Conservation (phyloP, 1,140 invertebrate species). For the Hyposmocoma kahamanoa region DNA sequence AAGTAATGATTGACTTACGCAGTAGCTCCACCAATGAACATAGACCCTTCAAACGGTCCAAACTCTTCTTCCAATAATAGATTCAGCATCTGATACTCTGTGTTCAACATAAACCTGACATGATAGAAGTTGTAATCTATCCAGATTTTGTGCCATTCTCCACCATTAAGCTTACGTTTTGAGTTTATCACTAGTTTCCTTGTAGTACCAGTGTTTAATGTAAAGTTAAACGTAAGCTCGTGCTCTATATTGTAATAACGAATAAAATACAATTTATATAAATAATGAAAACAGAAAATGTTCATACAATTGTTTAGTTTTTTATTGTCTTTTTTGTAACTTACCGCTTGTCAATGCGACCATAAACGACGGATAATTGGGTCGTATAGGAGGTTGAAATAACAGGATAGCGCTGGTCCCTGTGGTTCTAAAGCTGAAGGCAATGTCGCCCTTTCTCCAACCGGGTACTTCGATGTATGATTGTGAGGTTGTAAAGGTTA, state of each 20-base stretch:
- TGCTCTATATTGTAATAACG: too few species aligned
- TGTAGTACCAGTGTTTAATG: conserved; percentile 86
- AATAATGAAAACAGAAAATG: too few species aligned
- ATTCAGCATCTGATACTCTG: conserved; percentile 90
- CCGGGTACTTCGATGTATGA: conserved; percentile 94
- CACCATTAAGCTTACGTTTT: conserved; percentile 86
- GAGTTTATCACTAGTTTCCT: conserved; percentile 88
- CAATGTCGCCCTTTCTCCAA: conserved; percentile 93
- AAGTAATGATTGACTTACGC: conserved; percentile 83
- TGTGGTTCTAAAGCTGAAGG: conserved; percentile 94
- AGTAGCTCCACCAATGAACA: conserved; percentile 94
- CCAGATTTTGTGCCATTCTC: conserved; percentile 97
- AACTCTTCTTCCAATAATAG: conserved; percentile 89
- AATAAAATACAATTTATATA: too few species aligned
- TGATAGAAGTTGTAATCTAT: conserved; percentile 95
- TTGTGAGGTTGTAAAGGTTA: conserved; percentile 93
- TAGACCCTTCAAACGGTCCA: conserved; percentile 92
- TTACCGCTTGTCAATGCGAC: conserved; percentile 87
- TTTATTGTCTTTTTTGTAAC: conserved; percentile 19
- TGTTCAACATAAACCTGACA: conserved; percentile 94
- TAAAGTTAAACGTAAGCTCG: conserved; percentile 92
- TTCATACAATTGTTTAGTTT: too few species aligned
- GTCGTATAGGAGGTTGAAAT: conserved; percentile 91
- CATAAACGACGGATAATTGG: conserved; percentile 93
- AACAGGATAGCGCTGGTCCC: conserved; percentile 90